Evolutionary conservation across 1,140 invertebrate species (phyloP).

Genomic region (Muscidifurax raptorellus): DNA sequence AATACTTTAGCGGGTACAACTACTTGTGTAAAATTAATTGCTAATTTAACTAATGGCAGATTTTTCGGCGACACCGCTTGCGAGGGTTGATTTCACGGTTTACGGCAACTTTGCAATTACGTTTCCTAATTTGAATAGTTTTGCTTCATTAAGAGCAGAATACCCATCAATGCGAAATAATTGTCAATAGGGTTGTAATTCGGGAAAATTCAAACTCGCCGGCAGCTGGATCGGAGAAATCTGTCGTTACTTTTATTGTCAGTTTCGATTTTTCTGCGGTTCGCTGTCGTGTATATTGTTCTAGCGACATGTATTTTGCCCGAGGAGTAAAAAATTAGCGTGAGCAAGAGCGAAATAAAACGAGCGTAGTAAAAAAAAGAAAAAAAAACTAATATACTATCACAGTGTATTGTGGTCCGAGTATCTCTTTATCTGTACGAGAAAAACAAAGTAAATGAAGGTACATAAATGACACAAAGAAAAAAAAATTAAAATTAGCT

Average conservation of each 20-base stretch:
- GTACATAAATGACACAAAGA: slow-evolving; percentile 9
- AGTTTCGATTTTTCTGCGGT: slow-evolving; percentile 54
- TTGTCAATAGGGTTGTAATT: neutral
- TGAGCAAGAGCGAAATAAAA: slow-evolving; percentile 55
- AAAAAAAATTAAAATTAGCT: slow-evolving; percentile 22
- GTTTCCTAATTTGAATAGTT: neutral
- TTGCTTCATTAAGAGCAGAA: neutral
- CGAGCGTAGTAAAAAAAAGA: slow-evolving; percentile 54
- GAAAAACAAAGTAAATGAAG: neutral
- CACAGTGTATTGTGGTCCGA: slow-evolving; percentile 24
- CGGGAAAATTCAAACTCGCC: neutral
- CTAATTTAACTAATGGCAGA: neutral
- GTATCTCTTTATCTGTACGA: slow-evolving; percentile 42
- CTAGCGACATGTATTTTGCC: slow-evolving; percentile 28
- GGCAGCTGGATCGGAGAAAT: neutral
- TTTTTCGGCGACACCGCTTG: neutral
- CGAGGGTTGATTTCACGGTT: neutral
- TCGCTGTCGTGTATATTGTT: slow-evolving; percentile 57
- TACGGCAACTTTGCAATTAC: neutral
- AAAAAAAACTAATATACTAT: slow-evolving; percentile 49
- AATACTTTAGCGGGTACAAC: slow-evolving; percentile 28
- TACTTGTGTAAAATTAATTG: slow-evolving; percentile 45
- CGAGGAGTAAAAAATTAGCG: slow-evolving; percentile 42
- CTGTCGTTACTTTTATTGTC: slow-evolving; percentile 30
- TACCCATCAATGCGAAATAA: neutral